Base-by-base conservation (phyloP, 2,888 invertebrate genomes). In the Melinopterus prodromus region DNA sequence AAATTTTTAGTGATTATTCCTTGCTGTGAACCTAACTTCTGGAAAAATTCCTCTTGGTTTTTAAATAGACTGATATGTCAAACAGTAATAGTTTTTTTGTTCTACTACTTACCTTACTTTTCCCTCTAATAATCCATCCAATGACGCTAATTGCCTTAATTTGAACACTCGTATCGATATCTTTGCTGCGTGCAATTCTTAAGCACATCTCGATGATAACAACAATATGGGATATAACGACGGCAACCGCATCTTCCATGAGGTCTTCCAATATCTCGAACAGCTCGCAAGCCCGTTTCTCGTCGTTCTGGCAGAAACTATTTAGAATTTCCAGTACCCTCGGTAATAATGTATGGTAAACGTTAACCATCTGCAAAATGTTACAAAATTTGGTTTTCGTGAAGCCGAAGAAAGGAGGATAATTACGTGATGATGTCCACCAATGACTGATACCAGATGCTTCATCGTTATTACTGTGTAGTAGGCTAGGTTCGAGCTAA, bases 141-240 rank as follows among this genome's bases (percentile, higher is more conserved):
- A 95, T 90, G 80, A 94, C 93, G 71, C 92, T 90, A 16, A 95
- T 91, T 0, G 94, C 92, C 88, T 94, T 94, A 5, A 94, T 92
- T 85, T 94, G 92, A 12, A 95, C 90, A 53, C 91, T 90, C 82
- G 92, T 92, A 6, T 92, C 92, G 15, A 93, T 88, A 15, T 91
- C 88, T 76, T 89, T 89, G 81, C 93, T 92, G 80, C 90, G 90
- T 12, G 92, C 92, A 16, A 94, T 90, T 84, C 91, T 91, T 77
- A 96, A 89, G 87, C 94, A 94, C 88, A 95, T 92, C 77, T 93
- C 92, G 7, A 95, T 88, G 12, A 95, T 88, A 16, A 90, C 85
- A 85, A 92, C 93, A 3, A 95, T 90, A 85, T 94, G 93, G 7
- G 93, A 93, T 6, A 92, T 90, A 79, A 94, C 88, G 14, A 93